Base-by-base conservation (phyloP, 1,140 invertebrate genomes). In the Dendrolimus kikuchii region DNA sequence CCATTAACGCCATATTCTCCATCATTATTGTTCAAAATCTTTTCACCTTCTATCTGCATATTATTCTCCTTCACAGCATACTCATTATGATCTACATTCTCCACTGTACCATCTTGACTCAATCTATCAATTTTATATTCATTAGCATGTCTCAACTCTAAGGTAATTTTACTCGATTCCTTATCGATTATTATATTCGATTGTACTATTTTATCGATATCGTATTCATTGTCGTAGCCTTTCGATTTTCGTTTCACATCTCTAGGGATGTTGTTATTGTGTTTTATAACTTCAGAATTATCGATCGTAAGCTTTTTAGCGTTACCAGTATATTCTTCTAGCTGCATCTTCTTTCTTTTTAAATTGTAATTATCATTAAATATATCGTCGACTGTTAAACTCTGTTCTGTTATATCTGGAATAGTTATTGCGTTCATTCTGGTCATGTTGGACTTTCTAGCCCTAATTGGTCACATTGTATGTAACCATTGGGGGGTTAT, bases 381-480 rank as follows among this genome's bases (percentile, higher is more conserved):
- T 55, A 82, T 79, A 49, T 78, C 71, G 9, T 81, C 75, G 49
- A 75, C 69, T 5, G 62, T 68, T 39, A 76, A 49, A 51, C 73
- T 70, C 52, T 77, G 70, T 49, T 71, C 65, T 6, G 71, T 70
- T 71, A 82, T 81, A 41, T 77, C 68, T 40, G 67, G 68, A 54
- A 74, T 54, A 55, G 71, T 70, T 51, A 58, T 64, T 55, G 69
- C 71, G 76, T 77, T 79, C 66, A 81, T 79, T 79, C 77, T 82
- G 64, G 81, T 84, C 80, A 83, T 83, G 49, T 66, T 77, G 66
- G 66, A 43, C 50, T 48, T 9, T 39, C 62, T 54, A 61, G 59
- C 69, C 64, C 73, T 81, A 81, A 83, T 83, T 86, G 79, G 70
- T 83, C 77, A 77, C 74, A 83, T 86, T 79, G 80, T 81, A 62